These are phyloP conservation scores for Zosterops borbonicus DNA, from an alignment of 2,113 vertebrate species.

Conservation along the genomic window DNA sequence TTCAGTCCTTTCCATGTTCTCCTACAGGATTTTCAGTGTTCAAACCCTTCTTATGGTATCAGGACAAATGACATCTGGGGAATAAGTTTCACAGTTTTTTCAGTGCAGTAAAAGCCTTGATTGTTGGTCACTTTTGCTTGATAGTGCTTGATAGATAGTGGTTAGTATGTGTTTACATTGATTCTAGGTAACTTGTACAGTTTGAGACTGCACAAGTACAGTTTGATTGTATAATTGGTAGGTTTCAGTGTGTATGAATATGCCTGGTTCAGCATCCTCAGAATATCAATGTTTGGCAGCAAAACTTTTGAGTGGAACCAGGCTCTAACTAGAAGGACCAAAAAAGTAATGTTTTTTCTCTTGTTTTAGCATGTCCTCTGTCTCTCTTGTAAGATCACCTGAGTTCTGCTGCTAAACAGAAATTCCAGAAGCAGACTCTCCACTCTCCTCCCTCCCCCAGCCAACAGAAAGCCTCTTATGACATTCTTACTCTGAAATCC, in stretches of 20 bases:
- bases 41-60: background rate
- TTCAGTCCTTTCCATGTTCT: background rate
- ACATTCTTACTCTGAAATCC: slow-evolving; percentile 16
- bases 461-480: background rate
- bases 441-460: background rate
- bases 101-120: background rate
- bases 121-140: background rate
- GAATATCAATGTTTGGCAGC: background rate
- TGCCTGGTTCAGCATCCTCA: background rate
- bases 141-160: background rate
- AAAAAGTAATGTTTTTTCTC: background rate
- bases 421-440: background rate
- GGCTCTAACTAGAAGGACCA: fast-evolving
- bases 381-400: background rate
- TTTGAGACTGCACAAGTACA: background rate
- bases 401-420: background rate
- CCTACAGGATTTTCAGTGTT: background rate
- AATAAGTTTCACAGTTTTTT: background rate
- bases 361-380: background rate
- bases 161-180: background rate
- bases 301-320: background rate
- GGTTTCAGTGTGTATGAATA: background rate
- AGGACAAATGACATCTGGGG: background rate
- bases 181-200: background rate
- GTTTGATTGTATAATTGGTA: background rate